Evolutionary conservation across 2,888 invertebrate genomes (phyloP).

Genomic region (Andrena minutula): DNA sequence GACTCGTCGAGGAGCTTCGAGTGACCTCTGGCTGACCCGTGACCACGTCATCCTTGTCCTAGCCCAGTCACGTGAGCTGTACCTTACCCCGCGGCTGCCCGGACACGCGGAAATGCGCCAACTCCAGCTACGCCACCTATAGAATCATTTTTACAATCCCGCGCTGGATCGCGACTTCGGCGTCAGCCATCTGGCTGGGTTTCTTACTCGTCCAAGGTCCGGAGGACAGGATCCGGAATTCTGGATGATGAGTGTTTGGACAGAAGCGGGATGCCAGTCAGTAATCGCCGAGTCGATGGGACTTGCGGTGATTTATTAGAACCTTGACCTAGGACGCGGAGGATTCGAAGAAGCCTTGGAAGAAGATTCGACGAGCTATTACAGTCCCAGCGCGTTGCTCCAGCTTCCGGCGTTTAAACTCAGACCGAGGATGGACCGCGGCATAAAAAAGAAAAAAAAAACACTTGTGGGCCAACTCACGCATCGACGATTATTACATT

Average conservation of each 20-base stretch:
- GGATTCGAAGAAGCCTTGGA: constrained; percentile 19
- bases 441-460: neutral
- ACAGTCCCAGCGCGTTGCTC: constrained; percentile 56
- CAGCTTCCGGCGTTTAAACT: constrained; percentile 70
- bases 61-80: constrained; percentile 55
- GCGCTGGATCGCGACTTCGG: neutral
- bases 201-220: neutral
- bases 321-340: constrained; percentile 51
- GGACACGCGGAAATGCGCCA: constrained; percentile 49
- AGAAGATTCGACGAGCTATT: constrained; percentile 22
- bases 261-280: no score
- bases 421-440: constrained; percentile 35
- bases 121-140: constrained; percentile 2
- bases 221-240: neutral
- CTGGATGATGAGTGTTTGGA: no score
- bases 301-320: constrained; percentile 28
- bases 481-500: constrained; percentile 76
- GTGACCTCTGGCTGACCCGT: constrained; percentile 58
- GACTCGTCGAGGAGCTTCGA: constrained; percentile 16
- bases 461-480: constrained; percentile 55
- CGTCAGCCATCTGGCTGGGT: neutral
- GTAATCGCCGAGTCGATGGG: neutral
- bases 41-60: constrained; percentile 67
- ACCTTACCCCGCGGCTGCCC: constrained; percentile 33
- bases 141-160: constrained; percentile 3